Evolutionary conservation across 2,113 vertebrate genomes (phyloP).

Genomic region (Anolis sagrei): DNA sequence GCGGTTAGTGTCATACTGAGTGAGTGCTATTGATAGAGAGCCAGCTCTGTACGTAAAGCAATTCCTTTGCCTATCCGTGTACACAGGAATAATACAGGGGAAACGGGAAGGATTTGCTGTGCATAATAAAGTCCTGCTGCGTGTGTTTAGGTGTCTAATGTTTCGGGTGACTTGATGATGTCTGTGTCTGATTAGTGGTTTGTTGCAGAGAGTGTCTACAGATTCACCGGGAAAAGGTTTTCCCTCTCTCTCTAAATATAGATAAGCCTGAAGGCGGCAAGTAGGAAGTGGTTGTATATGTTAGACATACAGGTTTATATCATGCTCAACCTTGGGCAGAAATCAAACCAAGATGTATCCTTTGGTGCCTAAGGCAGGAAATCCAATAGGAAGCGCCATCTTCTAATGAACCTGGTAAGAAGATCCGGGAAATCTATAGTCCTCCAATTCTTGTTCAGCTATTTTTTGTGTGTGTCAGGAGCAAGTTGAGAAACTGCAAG

Average conservation of each 20-base stretch:
- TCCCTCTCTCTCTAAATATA: neutral
- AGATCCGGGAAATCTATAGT: neutral
- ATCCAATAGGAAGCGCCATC: neutral
- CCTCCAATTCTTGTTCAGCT: neutral
- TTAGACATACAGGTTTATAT: neutral
- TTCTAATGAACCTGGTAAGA: neutral
- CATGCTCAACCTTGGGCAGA: neutral
- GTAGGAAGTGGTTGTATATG: neutral
- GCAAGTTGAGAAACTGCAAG: no score
- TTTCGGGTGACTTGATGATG: neutral
- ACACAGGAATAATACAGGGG: slow-evolving; percentile 36
- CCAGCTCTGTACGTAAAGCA: slow-evolving; percentile 25
- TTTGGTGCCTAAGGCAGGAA: neutral
- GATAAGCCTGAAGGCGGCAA: neutral
- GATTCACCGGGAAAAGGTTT: neutral
- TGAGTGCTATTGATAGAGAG: slow-evolving; percentile 41
- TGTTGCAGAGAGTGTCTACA: neutral
- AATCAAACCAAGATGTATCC: neutral
- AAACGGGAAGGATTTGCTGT: slow-evolving; percentile 21
- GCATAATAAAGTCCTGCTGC: neutral
- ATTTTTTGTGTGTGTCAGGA: no score
- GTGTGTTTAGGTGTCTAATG: slow-evolving; percentile 17
- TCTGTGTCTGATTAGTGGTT: neutral
- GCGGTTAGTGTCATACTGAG: slow-evolving; percentile 50
- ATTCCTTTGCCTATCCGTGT: slow-evolving; percentile 36